Percentiles rank a stretch among this genome's conserved stretches.
Evolutionary conservation across 37 sponge, comb jelly and placozoan species (phyloP).

Genomic region (Crambe crambe): DNA sequence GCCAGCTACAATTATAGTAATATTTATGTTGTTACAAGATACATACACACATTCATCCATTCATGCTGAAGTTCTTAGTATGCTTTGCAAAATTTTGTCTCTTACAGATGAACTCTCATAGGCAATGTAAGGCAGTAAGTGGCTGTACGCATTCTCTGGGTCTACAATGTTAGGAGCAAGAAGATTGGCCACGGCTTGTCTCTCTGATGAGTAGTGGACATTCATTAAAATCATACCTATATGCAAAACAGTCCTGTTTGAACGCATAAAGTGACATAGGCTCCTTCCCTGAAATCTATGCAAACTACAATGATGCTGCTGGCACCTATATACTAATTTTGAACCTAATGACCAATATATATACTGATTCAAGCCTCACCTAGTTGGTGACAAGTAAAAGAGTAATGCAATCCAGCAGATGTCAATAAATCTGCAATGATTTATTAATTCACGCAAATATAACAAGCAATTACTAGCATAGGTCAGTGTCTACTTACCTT

Average conservation of each 20-base stretch:
- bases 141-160: conserved; percentile 53
- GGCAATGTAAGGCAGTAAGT: conserved; percentile 61
- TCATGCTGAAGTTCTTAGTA: neutral
- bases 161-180: conserved; percentile 46
- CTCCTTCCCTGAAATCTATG: no score
- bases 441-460: neutral
- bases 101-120: conserved; percentile 15
- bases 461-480: neutral
- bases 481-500: conserved; percentile 50
- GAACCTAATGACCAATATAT: no score
- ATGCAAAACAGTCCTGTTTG: no score
- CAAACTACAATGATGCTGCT: no score
- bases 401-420: conserved; percentile 1
- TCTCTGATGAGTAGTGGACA: conserved; percentile 53
- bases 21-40: neutral
- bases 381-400: conserved; percentile 61
- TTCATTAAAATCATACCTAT: conserved; percentile 60
- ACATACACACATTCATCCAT: no score
- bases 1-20: neutral
- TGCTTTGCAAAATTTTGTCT: conserved; percentile 8
- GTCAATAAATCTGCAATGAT: conserved; percentile 1
- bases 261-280: no score
- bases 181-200: conserved; percentile 16
- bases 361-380: conserved; percentile 40
- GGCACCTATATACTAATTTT: no score